Conservation (phyloP, 2,113 vertebrate genomes). For the Pedionomus torquatus region DNA sequence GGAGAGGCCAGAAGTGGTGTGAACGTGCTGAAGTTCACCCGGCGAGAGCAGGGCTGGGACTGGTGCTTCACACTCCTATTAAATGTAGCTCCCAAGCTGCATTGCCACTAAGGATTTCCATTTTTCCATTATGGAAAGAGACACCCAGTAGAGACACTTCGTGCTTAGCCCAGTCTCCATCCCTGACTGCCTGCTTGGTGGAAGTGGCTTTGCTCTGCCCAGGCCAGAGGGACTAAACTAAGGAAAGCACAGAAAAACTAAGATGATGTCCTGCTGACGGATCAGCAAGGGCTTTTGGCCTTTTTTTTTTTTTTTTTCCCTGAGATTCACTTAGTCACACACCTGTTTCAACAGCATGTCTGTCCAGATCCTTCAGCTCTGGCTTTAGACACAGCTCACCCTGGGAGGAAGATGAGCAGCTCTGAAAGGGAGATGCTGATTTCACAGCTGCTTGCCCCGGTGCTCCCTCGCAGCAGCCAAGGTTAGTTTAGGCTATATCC, state of each 20-base stretch:
- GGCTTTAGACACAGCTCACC: not conserved
- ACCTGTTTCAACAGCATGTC: not conserved
- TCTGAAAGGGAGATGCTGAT: not conserved
- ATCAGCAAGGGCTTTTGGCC: not conserved
- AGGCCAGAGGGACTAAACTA: not conserved
- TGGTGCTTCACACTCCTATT: not conserved
- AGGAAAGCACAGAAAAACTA: not conserved
- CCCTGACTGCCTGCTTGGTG: rapidly evolving
- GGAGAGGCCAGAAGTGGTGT: not conserved
- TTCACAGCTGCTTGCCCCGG: rapidly evolving
- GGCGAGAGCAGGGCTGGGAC: not conserved
- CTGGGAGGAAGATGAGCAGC: not conserved
- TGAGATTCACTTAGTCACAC: not conserved
- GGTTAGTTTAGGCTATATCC: not conserved
- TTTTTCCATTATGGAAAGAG: no score
- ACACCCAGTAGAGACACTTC: not conserved
- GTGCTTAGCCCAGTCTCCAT: not conserved
- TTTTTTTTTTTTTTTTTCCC: no score
- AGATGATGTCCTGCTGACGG: not conserved
- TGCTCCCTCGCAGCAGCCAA: not conserved
- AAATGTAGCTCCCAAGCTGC: not conserved
- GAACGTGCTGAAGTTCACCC: not conserved
- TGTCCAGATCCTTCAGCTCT: not conserved
- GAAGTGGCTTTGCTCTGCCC: not conserved
- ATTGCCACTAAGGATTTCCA: not conserved